phyloP scores from a whole-genome alignment of 2,888 invertebrate species.

The Lithophane ornitopus region DNA sequence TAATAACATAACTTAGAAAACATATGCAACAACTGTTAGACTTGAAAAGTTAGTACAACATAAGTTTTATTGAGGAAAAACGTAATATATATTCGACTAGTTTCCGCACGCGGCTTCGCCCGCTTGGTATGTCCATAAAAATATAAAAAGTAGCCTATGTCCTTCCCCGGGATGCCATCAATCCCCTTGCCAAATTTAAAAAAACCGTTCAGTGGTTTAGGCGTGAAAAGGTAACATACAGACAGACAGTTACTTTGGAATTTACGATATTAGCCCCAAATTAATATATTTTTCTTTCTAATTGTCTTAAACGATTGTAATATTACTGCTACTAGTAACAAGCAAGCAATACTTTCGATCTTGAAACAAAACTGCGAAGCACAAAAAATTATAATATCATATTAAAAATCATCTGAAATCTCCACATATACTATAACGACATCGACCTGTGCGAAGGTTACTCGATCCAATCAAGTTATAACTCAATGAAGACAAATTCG shows the following conservation, averaged over 20 bases:
- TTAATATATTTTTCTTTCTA: too few relatives aligned
- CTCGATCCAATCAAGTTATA: slow-evolving; percentile 10
- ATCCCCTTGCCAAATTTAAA: too few relatives aligned
- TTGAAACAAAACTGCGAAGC: background rate
- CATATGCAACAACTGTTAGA: background rate
- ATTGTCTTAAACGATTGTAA: background rate
- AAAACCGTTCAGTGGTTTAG: too few relatives aligned
- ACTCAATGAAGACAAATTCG: slow-evolving; percentile 24
- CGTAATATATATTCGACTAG: too few relatives aligned
- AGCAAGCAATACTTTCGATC: background rate
- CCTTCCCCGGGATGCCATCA: too few relatives aligned
- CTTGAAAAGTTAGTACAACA: background rate
- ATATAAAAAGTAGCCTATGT: too few relatives aligned
- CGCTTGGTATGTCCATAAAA: too few relatives aligned
- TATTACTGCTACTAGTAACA: background rate
- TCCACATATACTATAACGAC: slow-evolving; percentile 27
- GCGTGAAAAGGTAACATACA: too few relatives aligned
- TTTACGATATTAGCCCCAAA: too few relatives aligned
- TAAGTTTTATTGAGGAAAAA: slow-evolving; percentile 4
- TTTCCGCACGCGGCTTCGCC: too few relatives aligned
- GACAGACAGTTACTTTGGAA: too few relatives aligned
- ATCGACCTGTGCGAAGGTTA: slow-evolving; percentile 29
- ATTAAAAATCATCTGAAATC: slow-evolving; percentile 14
- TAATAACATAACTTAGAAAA: slow-evolving; percentile 2
- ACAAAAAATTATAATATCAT: background rate